Evolutionary conservation across 2,888 invertebrate genomes (phyloP), one percentile per base, ranked within the genome.

Genomic region (Gerris lacustris): DNA sequence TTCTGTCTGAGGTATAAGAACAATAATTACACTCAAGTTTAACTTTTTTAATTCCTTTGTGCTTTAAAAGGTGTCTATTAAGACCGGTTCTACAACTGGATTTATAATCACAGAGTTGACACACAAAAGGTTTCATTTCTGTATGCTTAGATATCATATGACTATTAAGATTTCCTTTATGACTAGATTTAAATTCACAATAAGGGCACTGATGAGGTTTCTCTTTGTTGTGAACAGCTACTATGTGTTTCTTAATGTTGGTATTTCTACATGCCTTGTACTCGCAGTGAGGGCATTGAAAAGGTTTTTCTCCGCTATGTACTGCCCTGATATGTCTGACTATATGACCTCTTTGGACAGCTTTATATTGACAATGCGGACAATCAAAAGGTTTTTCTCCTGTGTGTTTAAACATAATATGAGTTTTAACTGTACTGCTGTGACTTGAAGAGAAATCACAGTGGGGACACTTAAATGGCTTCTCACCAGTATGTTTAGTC

Each of bases 401-500:
- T 55, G 55, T 55, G 55, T 55, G 55, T 55, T 55, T 55, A 15
- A 55, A 55, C 55, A 55, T 55, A 9, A 55, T 15, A 55, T 55
- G 55, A 11, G 55, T 55, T 55, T 55, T 55, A 55, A 55, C 55
- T 2, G 55, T 55, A 15, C 55, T 55, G 15, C 55, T 55, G 55
- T 55, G 55, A 55, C 55, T 55, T 9, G 55, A 55, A 11, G 55
- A 55, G 55, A 55, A 55, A 4, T 84, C 83, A 76, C 86, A 86
- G 5, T 82, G 80, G 4, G 76, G 74, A 77, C 86, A 86, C 72
- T 85, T 83, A 76, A 82, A 86, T 1, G 85, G 85, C 76, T 84
- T 85, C 75, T 86, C 86, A 0, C 85, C 85, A 0, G 85, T 85
- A 74, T 86, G 86, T 73, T 84, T 85, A 31, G 85, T 78, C 85